Base-by-base conservation (phyloP, 2,113 vertebrate species). In the Sprattus sprattus region DNA sequence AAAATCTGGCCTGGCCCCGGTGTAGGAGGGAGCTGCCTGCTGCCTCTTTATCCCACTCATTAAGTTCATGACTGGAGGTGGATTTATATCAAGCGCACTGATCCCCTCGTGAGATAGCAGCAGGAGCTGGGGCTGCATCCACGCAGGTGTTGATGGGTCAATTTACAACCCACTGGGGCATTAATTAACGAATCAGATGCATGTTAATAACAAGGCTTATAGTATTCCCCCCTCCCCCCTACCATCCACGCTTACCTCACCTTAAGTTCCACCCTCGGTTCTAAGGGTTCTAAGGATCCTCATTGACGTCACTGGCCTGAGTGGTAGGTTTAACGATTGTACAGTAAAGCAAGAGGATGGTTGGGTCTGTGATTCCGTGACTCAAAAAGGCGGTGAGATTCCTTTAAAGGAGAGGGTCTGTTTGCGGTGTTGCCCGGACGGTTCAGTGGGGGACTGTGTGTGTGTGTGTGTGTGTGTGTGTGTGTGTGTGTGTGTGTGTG, bases 81-180 rank as follows among this genome's bases (percentile, higher is more conserved):
- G 94, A 94, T 95, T 95, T 93, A 90, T 93, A 94, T 94, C 91
- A 95, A 95, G 95, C 92, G 93, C 90, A 84, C 88, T 28, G 86
- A 83, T 91, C 88, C 91, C 32, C 87, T 88, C 85, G 88, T 46
- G 57, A 84, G 15, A 86, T 80, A 67, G 83, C 88, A 46, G 84
- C 81, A 89, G 92, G 89, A 90, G 86, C 91, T 86, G 83, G 83
- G 25, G 87, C 87, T 88, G 91, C 89, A 90, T 93, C 90, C 54
- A 82, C 32, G 86, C 91, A 90, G 92, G 94, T 94, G 91, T 90
- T 91, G 86, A 87, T 90, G 89, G 92, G 93, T 93, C 92, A 92
- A 92, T 89, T 39, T 89, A 87, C 86, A 92, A 91, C 88, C 81
- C 93, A 88, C 92, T 54, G 81, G 92, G 92, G 94, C 90, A 88